These are phyloP conservation scores for Pristiophorus japonicus DNA, from an alignment of 2,113 vertebrate species.

Conservation along the genomic window DNA sequence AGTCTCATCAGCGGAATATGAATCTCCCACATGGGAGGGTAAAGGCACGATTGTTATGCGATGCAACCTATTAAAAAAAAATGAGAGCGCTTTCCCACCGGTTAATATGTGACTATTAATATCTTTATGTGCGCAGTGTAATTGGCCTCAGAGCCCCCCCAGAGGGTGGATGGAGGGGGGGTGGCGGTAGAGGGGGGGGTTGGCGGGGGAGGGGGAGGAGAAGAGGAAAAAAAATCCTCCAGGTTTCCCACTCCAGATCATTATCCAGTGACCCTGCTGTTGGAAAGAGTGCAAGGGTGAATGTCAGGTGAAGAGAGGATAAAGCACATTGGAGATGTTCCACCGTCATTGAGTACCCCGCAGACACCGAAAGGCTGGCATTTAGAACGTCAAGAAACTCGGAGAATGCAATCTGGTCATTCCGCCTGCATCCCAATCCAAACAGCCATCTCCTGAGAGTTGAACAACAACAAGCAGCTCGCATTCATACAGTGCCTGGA, in stretches of 20 bases:
- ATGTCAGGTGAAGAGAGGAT: neutral
- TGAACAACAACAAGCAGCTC: neutral
- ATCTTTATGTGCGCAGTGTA: neutral
- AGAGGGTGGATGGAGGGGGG: too few species aligned
- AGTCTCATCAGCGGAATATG: constrained; percentile 15
- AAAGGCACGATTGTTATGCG: neutral
- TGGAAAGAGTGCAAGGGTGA: neutral
- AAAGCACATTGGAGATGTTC: neutral
- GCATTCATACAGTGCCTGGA: neutral
- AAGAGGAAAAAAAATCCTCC: neutral
- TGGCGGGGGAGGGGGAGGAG: neutral
- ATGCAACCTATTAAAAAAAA: neutral
- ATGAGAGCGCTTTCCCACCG: neutral
- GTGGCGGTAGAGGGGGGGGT: too few species aligned
- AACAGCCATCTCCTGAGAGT: neutral
- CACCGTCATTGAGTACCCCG: neutral
- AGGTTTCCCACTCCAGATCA: neutral
- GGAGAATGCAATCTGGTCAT: neutral
- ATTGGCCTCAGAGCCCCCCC: neutral
- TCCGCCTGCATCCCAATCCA: neutral
- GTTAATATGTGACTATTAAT: neutral
- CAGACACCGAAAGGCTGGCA: neutral
- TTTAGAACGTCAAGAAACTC: neutral
- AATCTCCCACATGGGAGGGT: neutral
- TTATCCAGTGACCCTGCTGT: neutral